Evolutionary conservation across 2,113 vertebrate genomes (phyloP), one percentile per base, ranked within the genome.

Genomic region (Neopipo cinnamomea): DNA sequence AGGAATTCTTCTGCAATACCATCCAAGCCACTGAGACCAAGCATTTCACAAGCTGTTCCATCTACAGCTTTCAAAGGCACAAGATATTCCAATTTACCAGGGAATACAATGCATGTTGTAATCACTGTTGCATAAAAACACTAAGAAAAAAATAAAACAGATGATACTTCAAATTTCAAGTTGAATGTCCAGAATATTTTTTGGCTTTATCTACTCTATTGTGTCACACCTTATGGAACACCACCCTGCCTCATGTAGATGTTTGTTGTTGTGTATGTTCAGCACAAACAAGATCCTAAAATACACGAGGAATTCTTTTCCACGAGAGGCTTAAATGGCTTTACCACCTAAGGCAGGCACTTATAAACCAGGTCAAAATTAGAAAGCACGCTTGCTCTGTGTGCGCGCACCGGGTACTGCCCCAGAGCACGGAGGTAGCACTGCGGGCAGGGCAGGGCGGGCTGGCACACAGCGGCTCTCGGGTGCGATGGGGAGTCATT

Each of bases 401-500:
- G 37, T 11, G 37, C 27, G 19, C 4, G n/a, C n/a, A 15, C 8
- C 13, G 24, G 61, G 56, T 56, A 27, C 25, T 6, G 4, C 1
- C 58, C 25, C 46, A 25, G 6, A 63, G 35, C 59, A 20, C 31
- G 1, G 37, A 47, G 23, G 62, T 0, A 5, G 2, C 22, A 11
- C 8, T 11, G 53, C 12, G 55, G 20, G 55, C 30, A 19, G 8
- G 50, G 44, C 44, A 44, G 53, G 53, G 53, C 52, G 3, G 50
- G 47, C 52, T 3, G 50, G 47, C 47, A 15, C 12, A 24, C 4
- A 16, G 3, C 14, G 0, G 33, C 35, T 22, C 20, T 4, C 62
- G 14, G 44, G 9, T 12, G 17, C 15, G 39, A 14, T 0, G 1
- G 0, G 4, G 25, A 13, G 19, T 25, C 33, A 27, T 33, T 55